phyloP scores from a whole-genome alignment of 2,888 invertebrate species.

The Allygus modestus region DNA sequence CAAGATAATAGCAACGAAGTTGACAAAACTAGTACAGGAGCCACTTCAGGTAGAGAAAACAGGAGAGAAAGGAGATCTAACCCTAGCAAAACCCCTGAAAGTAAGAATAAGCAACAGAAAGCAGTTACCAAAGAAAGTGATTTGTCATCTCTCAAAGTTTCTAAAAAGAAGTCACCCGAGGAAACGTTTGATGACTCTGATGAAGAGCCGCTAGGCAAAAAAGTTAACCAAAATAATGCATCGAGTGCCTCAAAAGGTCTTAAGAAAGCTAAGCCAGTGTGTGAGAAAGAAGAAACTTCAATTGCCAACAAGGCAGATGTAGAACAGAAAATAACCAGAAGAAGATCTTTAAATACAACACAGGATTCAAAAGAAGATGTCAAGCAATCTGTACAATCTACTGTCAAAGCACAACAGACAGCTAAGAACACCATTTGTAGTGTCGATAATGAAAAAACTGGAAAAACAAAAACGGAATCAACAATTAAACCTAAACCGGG shows the following conservation, averaged over 20 bases:
- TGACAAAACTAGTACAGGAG: conserved; percentile 30
- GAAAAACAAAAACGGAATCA: conserved; percentile 8
- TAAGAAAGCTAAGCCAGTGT: not conserved
- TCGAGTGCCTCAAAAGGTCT: not conserved
- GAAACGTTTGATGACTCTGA: conserved; percentile 61
- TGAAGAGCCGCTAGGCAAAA: conserved; percentile 60
- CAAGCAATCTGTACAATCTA: not conserved
- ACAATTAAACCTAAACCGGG: not conserved
- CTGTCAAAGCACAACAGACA: not conserved
- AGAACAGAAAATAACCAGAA: conserved; percentile 33
- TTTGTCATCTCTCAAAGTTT: conserved; percentile 16
- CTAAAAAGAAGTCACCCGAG: conserved; percentile 27
- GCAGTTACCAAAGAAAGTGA: conserved; percentile 13
- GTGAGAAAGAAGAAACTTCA: conserved; percentile 25
- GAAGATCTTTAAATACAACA: not conserved
- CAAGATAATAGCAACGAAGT: conserved; percentile 3
- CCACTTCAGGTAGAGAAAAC: conserved; percentile 25
- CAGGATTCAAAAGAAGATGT: conserved; percentile 16
- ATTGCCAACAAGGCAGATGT: not conserved
- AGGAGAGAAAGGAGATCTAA: conserved; percentile 47
- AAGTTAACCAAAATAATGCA: conserved; percentile 15
- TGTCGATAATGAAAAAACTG: not conserved
- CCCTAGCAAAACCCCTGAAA: conserved; percentile 2
- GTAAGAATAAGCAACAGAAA: conserved; percentile 24
- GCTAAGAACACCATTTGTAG: not conserved